Conservation (phyloP, 1,140 invertebrate species). For the Drosophila ananassae region DNA sequence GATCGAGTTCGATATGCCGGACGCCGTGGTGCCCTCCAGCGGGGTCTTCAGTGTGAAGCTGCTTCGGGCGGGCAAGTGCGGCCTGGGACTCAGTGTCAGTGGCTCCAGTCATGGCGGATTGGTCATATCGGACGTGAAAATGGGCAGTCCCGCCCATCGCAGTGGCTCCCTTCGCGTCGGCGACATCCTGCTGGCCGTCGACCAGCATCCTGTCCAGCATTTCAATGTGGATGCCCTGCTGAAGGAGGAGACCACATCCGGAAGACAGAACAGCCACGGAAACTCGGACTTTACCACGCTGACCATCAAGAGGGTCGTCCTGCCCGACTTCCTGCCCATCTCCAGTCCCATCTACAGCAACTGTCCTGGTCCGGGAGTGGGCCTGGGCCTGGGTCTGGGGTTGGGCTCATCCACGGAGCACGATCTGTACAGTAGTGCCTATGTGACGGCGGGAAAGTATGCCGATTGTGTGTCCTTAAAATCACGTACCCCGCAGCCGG, state of each 20-base stretch:
- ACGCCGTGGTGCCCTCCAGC: slow-evolving; percentile 94
- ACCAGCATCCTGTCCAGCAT: slow-evolving; percentile 92
- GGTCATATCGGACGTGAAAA: slow-evolving; percentile 93
- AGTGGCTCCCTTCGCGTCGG: slow-evolving; percentile 94
- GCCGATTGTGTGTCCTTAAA: slow-evolving; percentile 76
- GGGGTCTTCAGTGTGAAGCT: slow-evolving; percentile 96
- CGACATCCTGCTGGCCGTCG: slow-evolving; percentile 94
- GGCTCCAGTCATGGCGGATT: slow-evolving; percentile 86
- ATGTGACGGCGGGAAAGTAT: slow-evolving; percentile 67
- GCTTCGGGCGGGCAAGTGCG: slow-evolving; percentile 89
- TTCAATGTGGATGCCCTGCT: slow-evolving; percentile 82
- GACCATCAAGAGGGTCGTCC: slow-evolving; percentile 77
- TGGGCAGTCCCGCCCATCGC: slow-evolving; percentile 95
- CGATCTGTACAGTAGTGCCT: slow-evolving; percentile 76
- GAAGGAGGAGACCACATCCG: slow-evolving; percentile 55
- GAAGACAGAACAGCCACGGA: neutral
- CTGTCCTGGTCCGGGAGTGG: slow-evolving; percentile 51
- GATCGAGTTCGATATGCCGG: slow-evolving; percentile 96
- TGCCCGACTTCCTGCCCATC: slow-evolving; percentile 80
- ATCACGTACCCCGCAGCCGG: slow-evolving; percentile 77
- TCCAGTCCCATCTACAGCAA: slow-evolving; percentile 80
- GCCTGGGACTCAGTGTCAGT: slow-evolving; percentile 94
- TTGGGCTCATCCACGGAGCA: slow-evolving; percentile 36
- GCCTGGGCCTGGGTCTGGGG: slow-evolving; percentile 10
- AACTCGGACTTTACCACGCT: slow-evolving; percentile 74